Percentiles rank a stretch among this genome's conserved stretches.
phyloP scores from a whole-genome alignment of 1,140 invertebrate species.

The Drosophila baimaii region DNA sequence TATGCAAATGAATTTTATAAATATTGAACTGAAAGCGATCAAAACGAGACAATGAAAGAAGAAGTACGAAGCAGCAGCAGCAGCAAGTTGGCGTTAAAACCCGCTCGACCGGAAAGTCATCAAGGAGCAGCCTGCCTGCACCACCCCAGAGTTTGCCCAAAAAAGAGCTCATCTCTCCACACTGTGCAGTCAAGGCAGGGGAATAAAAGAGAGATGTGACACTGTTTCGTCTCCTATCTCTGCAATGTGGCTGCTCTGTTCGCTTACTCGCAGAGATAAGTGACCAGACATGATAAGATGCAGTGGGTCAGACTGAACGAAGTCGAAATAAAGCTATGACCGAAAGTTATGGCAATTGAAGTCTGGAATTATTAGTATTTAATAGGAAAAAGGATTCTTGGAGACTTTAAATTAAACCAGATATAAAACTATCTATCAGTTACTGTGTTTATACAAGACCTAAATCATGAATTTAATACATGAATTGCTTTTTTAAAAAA shows the following conservation, averaged over 20 bases:
- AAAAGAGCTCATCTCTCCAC: slow-evolving; percentile 5
- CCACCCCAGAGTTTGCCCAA: slow-evolving; percentile 14
- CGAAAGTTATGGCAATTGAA: background rate
- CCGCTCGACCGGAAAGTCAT: slow-evolving; percentile 62
- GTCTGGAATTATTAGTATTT: background rate
- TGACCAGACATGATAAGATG: slow-evolving; percentile 20
- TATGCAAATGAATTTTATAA: slow-evolving; percentile 68
- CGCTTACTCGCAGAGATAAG: slow-evolving; percentile 9
- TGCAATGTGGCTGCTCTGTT: background rate
- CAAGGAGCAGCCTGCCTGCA: slow-evolving; percentile 17
- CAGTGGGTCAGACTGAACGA: slow-evolving; percentile 4
- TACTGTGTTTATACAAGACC: too few species aligned
- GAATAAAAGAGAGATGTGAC: slow-evolving; percentile 8
- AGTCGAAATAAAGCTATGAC: background rate
- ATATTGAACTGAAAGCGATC: slow-evolving; percentile 60
- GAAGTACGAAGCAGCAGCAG: slow-evolving; percentile 15
- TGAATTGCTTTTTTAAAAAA: too few species aligned
- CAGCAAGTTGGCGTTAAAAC: slow-evolving; percentile 45
- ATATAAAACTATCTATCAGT: too few species aligned
- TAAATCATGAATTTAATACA: too few species aligned
- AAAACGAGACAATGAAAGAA: slow-evolving; percentile 17
- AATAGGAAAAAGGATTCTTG: background rate
- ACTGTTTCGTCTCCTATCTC: slow-evolving; percentile 9
- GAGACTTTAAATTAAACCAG: background rate
- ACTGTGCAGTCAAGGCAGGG: slow-evolving; percentile 4